phyloP scores from a whole-genome alignment of 2,888 invertebrate genomes.

The Ferdinandea cuprea region DNA sequence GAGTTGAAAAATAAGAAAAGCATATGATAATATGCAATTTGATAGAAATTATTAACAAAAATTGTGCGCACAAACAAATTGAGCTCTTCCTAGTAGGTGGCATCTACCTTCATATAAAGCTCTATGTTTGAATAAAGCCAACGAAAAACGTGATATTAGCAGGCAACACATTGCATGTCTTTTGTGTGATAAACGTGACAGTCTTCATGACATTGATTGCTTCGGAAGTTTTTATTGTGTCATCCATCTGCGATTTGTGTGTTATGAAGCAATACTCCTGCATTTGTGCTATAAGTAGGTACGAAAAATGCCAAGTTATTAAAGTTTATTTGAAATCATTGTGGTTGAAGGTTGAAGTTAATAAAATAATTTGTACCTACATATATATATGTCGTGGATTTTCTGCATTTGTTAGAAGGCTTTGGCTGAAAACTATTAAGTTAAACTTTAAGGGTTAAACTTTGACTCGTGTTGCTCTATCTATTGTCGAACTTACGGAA shows the following conservation, averaged over 20 bases:
- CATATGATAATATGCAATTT: slow-evolving; percentile 65
- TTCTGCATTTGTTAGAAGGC: no score
- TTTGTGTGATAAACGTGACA: slow-evolving; percentile 47
- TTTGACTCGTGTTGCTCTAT: no score
- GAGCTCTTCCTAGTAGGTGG: slow-evolving; percentile 38
- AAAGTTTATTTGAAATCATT: not conserved
- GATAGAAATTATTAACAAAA: slow-evolving; percentile 47
- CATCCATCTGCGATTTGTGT: slow-evolving; percentile 22
- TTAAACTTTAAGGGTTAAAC: no score
- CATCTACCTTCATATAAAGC: not conserved
- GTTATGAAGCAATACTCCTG: not conserved
- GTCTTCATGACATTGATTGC: slow-evolving; percentile 40
- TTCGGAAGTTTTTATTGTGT: slow-evolving; percentile 35
- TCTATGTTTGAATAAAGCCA: slow-evolving; percentile 1
- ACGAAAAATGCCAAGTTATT: not conserved
- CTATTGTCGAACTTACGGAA: no score
- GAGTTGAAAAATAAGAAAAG: slow-evolving; percentile 22
- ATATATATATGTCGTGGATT: no score
- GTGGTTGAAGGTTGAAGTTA: not conserved
- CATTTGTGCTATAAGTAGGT: not conserved
- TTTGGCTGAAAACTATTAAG: no score
- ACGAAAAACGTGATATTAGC: slow-evolving; percentile 37
- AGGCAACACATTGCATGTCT: slow-evolving; percentile 35
- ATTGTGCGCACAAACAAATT: slow-evolving; percentile 5
- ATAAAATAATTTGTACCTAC: no score